Percentiles rank a stretch among this genome's conserved stretches.
These are phyloP conservation scores for Linurgus olivaceus DNA, from an alignment of 2,797 vertebrate genomes.

Conservation along the genomic window DNA sequence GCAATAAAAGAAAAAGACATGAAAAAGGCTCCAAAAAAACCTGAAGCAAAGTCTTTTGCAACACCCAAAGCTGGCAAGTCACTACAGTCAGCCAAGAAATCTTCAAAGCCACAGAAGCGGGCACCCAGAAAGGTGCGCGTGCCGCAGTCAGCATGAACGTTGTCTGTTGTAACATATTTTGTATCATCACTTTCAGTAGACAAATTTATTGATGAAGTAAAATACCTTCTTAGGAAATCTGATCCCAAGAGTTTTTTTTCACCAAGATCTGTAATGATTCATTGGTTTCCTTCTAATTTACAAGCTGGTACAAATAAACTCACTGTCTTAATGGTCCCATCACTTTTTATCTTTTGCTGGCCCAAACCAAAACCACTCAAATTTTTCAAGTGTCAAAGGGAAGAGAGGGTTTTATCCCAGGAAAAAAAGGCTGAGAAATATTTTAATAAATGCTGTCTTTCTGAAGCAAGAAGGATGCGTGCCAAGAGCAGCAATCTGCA, in stretches of 20 bases:
- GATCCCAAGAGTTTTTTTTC: not conserved
- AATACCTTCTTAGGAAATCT: not conserved
- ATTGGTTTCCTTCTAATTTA: not conserved
- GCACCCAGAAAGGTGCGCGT: not conserved
- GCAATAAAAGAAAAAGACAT: constrained; percentile 19
- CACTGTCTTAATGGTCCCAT: rapidly evolving
- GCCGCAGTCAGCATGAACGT: not conserved
- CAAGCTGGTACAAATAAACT: not conserved
- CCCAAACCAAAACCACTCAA: not conserved
- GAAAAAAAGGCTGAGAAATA: not conserved
- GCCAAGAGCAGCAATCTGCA: not conserved
- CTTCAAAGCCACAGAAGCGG: not conserved
- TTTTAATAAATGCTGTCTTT: not conserved
- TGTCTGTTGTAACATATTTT: not conserved
- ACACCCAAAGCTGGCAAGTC: constrained; percentile 5
- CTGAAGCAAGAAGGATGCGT: not conserved
- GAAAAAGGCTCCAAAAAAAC: constrained; percentile 55
- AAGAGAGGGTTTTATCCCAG: not conserved
- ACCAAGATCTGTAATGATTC: not conserved
- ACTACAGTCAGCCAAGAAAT: constrained; percentile 50
- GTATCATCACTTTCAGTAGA: not conserved
- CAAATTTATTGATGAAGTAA: not conserved
- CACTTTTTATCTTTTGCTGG: not conserved
- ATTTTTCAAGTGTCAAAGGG: not conserved
- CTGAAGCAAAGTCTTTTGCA: constrained; percentile 50